Evolutionary conservation across 2,113 vertebrate species (phyloP), one percentile per base, ranked within the genome.

Genomic region (Tyrannus savana): DNA sequence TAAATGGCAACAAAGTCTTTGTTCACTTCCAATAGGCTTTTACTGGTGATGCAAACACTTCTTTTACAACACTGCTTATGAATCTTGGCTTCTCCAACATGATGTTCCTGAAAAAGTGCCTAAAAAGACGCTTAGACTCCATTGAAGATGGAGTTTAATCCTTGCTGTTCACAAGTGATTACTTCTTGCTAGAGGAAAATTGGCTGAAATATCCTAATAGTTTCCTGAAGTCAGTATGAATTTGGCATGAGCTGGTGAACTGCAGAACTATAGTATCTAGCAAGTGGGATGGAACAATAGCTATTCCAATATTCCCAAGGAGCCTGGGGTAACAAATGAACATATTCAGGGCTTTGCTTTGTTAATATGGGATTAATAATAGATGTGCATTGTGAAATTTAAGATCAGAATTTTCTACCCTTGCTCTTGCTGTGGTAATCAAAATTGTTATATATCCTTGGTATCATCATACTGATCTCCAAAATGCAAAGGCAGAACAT

Each of bases 361-460:
- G 59, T 77, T 84, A 94, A 89, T 90, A 90, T 82, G 96, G 88
- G 95, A 94, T 55, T 72, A 97, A 97, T 92, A 86, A 87, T 94
- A 63, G 74, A 66, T 87, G 84, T 77, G 39, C 19, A 2, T 63
- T 95, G 66, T 90, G 90, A 97, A 97, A 95, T 91, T 64, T 49
- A 84, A 87, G 76, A 76, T 52, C 62, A 83, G 79, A 84, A 84
- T 73, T 94, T 91, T n/a, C 78, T 95, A 96, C 89, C 88, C 87
- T 95, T 80, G 74, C 62, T 93, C 79, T 97, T 96, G 71, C 60
- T 90, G 47, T 11, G 88, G 90, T 88, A 97, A 96, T 96, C 96
- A 97, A 53, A 86, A 84, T 77, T 52, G 71, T 72, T 93, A 7
- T 94, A 81, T 97, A 97, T 77, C 95, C 80, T 62, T 14, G 17